These are phyloP conservation scores for Bambusicola thoracicus DNA, from an alignment of 2,113 vertebrate species.

Conservation along the genomic window DNA sequence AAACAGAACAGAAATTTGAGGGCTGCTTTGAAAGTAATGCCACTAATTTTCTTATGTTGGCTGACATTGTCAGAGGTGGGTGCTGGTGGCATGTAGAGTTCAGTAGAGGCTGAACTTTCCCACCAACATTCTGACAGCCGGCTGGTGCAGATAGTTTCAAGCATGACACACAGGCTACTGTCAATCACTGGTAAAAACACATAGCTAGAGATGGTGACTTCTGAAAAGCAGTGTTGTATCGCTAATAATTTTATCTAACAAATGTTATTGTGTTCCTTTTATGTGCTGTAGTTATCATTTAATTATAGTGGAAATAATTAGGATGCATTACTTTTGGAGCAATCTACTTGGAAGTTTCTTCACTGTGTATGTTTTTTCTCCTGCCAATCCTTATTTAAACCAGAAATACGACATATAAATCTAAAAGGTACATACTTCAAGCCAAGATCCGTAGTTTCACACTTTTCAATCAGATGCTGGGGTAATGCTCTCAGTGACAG, in stretches of 20 bases:
- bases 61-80: background rate
- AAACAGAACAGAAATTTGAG: constrained; percentile 1
- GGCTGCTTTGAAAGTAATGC: background rate
- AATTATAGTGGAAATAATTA: too few relatives aligned
- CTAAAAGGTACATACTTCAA: background rate
- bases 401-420: constrained; percentile 30
- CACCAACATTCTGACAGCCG: background rate
- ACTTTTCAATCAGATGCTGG: background rate
- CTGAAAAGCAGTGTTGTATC: too few relatives aligned
- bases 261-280: too few relatives aligned
- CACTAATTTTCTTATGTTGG: too few relatives aligned
- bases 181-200: background rate
- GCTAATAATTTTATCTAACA: too few relatives aligned
- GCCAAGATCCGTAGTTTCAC: background rate
- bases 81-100: background rate
- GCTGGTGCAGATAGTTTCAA: background rate
- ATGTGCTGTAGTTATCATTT: too few relatives aligned
- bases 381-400: constrained; percentile 10
- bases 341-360: background rate
- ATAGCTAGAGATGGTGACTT: background rate
- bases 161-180: background rate
- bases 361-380: constrained; percentile 18
- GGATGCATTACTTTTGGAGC: too few relatives aligned
- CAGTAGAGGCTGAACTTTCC: background rate
- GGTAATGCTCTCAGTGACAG: background rate